These are phyloP conservation scores for Gila orcuttii DNA, from an alignment of 2,113 vertebrate species.

Conservation along the genomic window DNA sequence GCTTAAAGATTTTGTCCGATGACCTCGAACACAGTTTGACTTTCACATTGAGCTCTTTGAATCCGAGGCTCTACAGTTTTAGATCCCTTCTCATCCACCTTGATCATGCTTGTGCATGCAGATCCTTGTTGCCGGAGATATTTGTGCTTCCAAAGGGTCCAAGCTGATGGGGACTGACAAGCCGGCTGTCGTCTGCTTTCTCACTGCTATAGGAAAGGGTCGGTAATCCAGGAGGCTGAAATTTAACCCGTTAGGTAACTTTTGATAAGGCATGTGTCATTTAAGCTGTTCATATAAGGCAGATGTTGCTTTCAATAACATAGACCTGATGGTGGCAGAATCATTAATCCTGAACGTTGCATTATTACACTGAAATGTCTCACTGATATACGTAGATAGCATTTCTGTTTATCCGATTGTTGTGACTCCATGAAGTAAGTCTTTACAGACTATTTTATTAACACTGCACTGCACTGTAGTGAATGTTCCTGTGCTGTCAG, in stretches of 20 bases:
- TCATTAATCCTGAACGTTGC: background rate
- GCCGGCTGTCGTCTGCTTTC: background rate
- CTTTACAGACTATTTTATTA: background rate
- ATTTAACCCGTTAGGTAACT: background rate
- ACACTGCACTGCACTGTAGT: background rate
- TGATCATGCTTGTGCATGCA: conserved; percentile 56
- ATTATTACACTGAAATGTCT: conserved; percentile 3
- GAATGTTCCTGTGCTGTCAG: background rate
- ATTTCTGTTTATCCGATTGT: conserved; percentile 5
- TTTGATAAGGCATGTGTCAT: background rate
- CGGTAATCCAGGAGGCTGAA: background rate
- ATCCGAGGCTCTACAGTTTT: background rate
- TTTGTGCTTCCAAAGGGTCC: conserved; percentile 51
- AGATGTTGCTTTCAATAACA: conserved; percentile 4
- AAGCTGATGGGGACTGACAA: conserved; percentile 38
- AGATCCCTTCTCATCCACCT: conserved; percentile 52
- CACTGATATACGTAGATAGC: background rate
- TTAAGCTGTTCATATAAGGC: conserved; percentile 3
- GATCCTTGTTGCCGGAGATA: conserved; percentile 53
- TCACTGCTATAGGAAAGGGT: background rate
- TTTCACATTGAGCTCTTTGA: conserved; percentile 34
- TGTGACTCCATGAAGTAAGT: background rate
- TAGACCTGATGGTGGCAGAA: background rate
- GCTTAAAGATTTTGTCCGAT: conserved; percentile 32
- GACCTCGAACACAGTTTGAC: conserved; percentile 24